Evolutionary conservation across 2,888 invertebrate genomes (phyloP).

Genomic region (Scaptomyza cyrtandrae): DNA sequence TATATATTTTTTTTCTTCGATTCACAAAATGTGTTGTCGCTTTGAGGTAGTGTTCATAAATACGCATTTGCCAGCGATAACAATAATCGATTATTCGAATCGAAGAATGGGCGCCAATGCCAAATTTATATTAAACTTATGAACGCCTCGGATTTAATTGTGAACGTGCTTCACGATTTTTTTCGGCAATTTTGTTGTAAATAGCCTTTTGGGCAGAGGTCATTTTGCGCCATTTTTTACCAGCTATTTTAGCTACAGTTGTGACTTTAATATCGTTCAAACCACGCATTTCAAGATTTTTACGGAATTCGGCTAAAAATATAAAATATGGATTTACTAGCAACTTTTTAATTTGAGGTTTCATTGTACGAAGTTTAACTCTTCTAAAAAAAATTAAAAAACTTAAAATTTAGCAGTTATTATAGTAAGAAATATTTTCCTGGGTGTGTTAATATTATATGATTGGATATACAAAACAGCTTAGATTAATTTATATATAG

Average conservation of each 20-base stretch:
- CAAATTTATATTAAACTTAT: neutral
- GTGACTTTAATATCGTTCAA: conserved; percentile 35
- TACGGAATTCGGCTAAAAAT: conserved; percentile 51
- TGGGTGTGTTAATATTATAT: neutral
- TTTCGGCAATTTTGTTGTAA: conserved; percentile 28
- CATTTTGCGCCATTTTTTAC: conserved; percentile 54
- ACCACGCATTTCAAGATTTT: conserved; percentile 31
- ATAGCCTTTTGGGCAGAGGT: conserved; percentile 34
- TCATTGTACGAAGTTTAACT: neutral
- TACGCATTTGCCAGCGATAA: neutral
- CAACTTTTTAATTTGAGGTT: neutral
- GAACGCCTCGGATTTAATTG: neutral
- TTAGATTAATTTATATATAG: neutral
- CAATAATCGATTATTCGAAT: conserved; percentile 23
- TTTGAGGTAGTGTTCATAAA: conserved; percentile 29
- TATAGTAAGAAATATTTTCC: neutral
- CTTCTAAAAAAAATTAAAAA: neutral
- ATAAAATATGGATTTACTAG: conserved; percentile 44
- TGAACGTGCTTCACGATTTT: conserved; percentile 15
- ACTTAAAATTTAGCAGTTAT: neutral
- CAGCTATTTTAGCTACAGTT: conserved; percentile 28
- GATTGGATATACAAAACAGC: conserved; percentile 4
- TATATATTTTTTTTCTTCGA: conserved; percentile 8
- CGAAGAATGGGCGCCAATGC: neutral
- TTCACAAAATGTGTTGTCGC: conserved; percentile 48